Evolutionary conservation across 2,888 invertebrate genomes (phyloP), one percentile per base, ranked within the genome.

Genomic region (Cecidostiba fungosa): DNA sequence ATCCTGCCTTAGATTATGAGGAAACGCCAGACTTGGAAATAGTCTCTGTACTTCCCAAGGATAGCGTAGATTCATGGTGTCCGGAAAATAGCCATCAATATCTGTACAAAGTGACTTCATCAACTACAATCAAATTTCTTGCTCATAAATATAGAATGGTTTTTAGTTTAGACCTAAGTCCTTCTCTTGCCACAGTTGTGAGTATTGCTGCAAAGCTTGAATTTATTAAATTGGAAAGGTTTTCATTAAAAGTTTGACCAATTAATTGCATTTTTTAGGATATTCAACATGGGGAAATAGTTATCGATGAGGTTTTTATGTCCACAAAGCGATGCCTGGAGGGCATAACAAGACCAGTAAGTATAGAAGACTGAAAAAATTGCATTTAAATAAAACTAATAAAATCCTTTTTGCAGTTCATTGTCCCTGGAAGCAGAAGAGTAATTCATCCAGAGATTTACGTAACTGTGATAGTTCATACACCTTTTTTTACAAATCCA

Each of bases 81-180:
- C 91, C 94, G 87, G 94, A 94, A 85, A 93, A 92, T 50, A 94
- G 93, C 88, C 92, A 94, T 89, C 88, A 91, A 66, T 94, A 92
- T 90, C 94, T 94, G 86, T 95, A 95, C 92, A 92, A 94, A 88
- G 94, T 96, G 84, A 94, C 95, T 29, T 94, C 94, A 62, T 92
- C 94, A 43, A 95, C 96, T 70, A 94, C 94, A 87, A 94, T 97
- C 54, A 95, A 95, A 89, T 97, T 96, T 92, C 93, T 97, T 66
- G 95, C 97, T 29, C 95, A 95, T 88, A 94, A 95, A 86, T 97
- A 97, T 92, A 94, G 96, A 87, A 95, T 97, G 88, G 96, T 96
- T 74, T 96, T 96, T 91, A 96, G 97, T 89, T 94, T 97, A 85
- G 97, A 97, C 93, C 94, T 97, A 92, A 97, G 97, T 91, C 97